A percentile compares a stretch with the other conserved stretches of the same genome.
Conservation (phyloP, 2,113 vertebrate species). For the Salminus brasiliensis region DNA sequence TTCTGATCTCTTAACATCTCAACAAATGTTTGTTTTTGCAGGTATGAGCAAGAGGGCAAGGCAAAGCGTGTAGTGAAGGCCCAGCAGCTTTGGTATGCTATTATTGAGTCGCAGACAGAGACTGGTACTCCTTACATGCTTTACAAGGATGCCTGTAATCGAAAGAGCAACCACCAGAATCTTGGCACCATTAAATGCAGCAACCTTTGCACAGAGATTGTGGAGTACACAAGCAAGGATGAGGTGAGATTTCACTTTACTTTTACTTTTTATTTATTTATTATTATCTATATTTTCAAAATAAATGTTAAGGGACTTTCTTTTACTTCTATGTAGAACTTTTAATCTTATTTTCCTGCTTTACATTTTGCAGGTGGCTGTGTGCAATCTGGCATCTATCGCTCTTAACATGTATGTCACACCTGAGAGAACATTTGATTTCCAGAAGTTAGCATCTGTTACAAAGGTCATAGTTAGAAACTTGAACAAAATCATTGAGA, state of each 20-base stretch:
- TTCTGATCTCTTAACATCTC: too few species aligned
- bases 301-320: too few species aligned
- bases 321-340: too few species aligned
- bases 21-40: conserved; percentile 55
- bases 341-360: too few species aligned
- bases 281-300: too few species aligned
- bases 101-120: conserved; percentile 97
- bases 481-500: conserved; percentile 97
- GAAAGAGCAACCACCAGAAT: conserved; percentile 98
- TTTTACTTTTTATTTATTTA: not conserved
- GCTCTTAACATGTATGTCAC: conserved; percentile 98
- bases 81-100: conserved; percentile 93
- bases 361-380: conserved; percentile 87
- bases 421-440: conserved; percentile 85
- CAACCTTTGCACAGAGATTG: conserved; percentile 94
- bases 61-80: conserved; percentile 89
- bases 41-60: conserved; percentile 88
- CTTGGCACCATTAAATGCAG: conserved; percentile 96
- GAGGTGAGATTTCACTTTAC: conserved; percentile 75
- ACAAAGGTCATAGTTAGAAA: conserved; percentile 92
- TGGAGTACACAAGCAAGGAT: conserved; percentile 92
- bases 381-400: conserved; percentile 94
- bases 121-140: conserved; percentile 97
- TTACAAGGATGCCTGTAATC: conserved; percentile 96
- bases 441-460: conserved; percentile 87